Evolutionary conservation across 1,140 invertebrate species (phyloP), one percentile per base, ranked within the genome.

Genomic region (Condylostylus longicornis): DNA sequence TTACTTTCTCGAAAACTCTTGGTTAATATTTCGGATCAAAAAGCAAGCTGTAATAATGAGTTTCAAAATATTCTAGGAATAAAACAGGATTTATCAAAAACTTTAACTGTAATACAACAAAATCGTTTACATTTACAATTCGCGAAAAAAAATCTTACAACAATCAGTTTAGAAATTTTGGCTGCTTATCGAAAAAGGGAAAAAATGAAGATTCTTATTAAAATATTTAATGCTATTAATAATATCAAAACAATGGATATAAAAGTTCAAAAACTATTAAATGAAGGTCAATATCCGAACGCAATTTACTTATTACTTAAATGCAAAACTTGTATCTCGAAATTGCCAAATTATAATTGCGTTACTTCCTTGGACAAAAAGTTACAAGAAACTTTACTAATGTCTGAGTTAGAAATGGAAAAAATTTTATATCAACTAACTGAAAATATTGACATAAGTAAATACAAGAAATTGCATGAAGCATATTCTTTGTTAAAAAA

Each of bases 371-470:
- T 93, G n/a, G 75, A 73, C 30, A 74, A 72, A 43, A 85, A 94
- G 53, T 61, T 97, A 0, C 84, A 93, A 58, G 90, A 95, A 53
- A 94, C 85, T 1, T 63, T 96, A 32, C 81, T 84, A 42, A 75
- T 87, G 65, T 86, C 87, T 1, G 91, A 96, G 59, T 85, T 91
- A 49, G 83, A 88, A 46, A 58, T 97, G 32, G 91, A 97, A 56
- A 71, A 75, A 5, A 86, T 87, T 1, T 62, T 96, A 7, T 77
- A 86, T 4, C 82, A 79, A 51, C 75, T 84, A 37, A 62, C 61
- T 42, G 54, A 4, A 13, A 69, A 76, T 45, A 89, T 88, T 51
- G 76, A 87, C 48, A 63, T 67, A 15, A 62, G 69, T 3, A 71
- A 73, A 1, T 90, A 88, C 53, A 65, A 67, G 2, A 81, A 88